phyloP scores from a whole-genome alignment of 2,113 vertebrate species.

The Pan paniscus region DNA sequence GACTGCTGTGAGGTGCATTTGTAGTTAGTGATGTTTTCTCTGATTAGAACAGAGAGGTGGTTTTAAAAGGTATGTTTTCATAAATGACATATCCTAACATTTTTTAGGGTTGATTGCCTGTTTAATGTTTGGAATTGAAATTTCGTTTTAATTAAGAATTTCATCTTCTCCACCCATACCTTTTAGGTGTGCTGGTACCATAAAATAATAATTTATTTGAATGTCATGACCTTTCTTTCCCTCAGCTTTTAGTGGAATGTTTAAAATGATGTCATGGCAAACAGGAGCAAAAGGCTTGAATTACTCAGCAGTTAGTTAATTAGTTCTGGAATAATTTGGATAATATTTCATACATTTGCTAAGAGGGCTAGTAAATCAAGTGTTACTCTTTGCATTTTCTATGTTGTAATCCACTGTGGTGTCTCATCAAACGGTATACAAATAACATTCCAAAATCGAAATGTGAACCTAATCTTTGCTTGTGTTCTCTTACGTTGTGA shows the following conservation, averaged over 20 bases:
- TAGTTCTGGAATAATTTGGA: neutral
- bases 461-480: neutral
- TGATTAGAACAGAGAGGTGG: neutral
- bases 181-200: neutral
- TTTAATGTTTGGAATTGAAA: neutral
- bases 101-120: slow-evolving; percentile 5
- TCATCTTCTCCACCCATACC: neutral
- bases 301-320: neutral
- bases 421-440: neutral
- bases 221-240: neutral
- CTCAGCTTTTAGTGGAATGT: neutral
- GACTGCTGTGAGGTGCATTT: neutral
- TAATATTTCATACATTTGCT: neutral
- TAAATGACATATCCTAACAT: neutral
- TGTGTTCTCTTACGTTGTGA: neutral
- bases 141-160: slow-evolving; percentile 6
- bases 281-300: neutral
- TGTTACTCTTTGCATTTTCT: neutral
- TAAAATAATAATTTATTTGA: neutral
- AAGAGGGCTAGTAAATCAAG: neutral
- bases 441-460: neutral
- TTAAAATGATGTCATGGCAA: neutral
- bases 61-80: slow-evolving; percentile 28
- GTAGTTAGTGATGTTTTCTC: slow-evolving; percentile 8
- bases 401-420: neutral